Percentiles rank a stretch among this genome's conserved stretches.
phyloP scores from a whole-genome alignment of 1,140 invertebrate genomes.

The Drusus annulatus region DNA sequence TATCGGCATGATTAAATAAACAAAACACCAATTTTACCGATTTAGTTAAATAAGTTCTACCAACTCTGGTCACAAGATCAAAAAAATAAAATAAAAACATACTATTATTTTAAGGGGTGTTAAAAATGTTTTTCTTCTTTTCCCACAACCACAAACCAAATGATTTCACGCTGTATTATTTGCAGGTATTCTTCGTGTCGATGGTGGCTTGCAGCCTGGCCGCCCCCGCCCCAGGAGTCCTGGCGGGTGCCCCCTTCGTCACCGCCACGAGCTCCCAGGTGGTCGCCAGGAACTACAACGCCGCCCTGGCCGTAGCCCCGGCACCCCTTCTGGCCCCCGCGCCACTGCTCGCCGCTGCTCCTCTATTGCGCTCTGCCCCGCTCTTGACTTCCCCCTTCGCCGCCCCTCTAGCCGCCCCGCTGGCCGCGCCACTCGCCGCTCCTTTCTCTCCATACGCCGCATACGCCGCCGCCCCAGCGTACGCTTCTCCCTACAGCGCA shows the following conservation, averaged over 20 bases:
- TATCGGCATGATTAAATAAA: too few relatives aligned
- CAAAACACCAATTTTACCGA: too few relatives aligned
- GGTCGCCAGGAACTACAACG: conserved; percentile 67
- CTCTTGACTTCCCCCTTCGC: conserved; percentile 35
- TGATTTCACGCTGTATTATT: background rate
- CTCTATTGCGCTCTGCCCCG: conserved; percentile 37
- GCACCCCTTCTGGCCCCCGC: conserved; percentile 48
- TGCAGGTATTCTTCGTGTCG: conserved; percentile 47
- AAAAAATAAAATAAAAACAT: too few relatives aligned
- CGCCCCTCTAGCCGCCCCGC: conserved; percentile 36
- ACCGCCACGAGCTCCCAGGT: conserved; percentile 68
- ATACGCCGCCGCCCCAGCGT: conserved; percentile 41
- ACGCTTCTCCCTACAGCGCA: conserved; percentile 51
- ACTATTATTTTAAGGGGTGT: too few relatives aligned
- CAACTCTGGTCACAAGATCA: too few relatives aligned
- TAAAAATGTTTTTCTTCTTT: too few relatives aligned
- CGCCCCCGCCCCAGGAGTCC: conserved; percentile 57
- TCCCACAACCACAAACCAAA: too few relatives aligned
- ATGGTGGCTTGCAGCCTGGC: conserved; percentile 58
- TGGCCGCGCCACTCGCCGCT: conserved; percentile 30
- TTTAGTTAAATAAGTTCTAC: too few relatives aligned
- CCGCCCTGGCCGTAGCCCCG: conserved; percentile 60
- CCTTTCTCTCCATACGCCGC: conserved; percentile 43
- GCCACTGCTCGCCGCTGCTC: conserved; percentile 18
- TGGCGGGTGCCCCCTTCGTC: conserved; percentile 64